A percentile compares a stretch with the other conserved stretches of the same genome.
Conservation (phyloP, 1,140 invertebrate genomes). For the Chironomus striatipennis region DNA sequence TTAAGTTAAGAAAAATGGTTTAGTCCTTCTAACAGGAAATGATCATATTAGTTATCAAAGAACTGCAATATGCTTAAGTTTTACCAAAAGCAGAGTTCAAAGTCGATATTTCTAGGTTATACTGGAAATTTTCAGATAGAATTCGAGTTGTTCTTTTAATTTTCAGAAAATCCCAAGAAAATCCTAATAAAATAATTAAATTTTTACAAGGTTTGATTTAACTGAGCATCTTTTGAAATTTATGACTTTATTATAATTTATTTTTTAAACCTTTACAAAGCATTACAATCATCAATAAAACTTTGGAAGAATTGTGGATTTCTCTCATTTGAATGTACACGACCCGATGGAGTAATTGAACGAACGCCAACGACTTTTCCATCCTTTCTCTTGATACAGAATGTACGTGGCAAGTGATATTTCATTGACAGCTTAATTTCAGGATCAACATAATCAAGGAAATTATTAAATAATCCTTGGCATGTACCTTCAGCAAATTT, state of each 20-base stretch:
- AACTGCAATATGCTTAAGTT: too few relatives aligned
- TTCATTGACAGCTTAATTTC: background rate
- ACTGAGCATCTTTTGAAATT: background rate
- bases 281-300: background rate
- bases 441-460: background rate
- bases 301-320: background rate
- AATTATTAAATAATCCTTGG: background rate
- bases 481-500: background rate
- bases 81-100: too few relatives aligned
- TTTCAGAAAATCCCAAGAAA: too few relatives aligned
- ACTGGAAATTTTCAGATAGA: too few relatives aligned
- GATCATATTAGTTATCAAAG: too few relatives aligned
- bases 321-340: background rate
- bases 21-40: too few relatives aligned
- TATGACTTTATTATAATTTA: constrained; percentile 2
- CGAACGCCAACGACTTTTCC: background rate
- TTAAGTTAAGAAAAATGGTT: too few relatives aligned
- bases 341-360: background rate
- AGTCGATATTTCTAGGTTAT: too few relatives aligned
- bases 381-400: background rate
- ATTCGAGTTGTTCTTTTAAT: too few relatives aligned
- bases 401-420: background rate
- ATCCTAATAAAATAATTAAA: too few relatives aligned
- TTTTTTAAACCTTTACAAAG: background rate
- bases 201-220: too few relatives aligned